Base-by-base conservation (phyloP, 2,113 vertebrate genomes). In the Corythaeola cristata region DNA sequence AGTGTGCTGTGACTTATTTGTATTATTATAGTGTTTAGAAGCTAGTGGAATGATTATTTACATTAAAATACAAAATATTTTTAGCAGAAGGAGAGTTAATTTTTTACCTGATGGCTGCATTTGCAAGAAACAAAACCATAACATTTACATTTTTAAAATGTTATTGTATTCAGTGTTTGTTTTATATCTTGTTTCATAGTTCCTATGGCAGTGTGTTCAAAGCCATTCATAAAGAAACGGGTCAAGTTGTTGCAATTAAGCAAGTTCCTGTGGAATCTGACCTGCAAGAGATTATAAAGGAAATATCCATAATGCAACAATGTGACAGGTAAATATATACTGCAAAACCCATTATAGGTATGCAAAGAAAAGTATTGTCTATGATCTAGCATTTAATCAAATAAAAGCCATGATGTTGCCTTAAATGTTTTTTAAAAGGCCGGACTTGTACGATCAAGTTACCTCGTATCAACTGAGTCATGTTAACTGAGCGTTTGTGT, bases 301-400 rank as follows among this genome's bases (percentile, higher is more conserved):
- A 99, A 90, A 99, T 99, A 96, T 99, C 99, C 81, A 99, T 99
- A 88, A 99, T 99, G 99, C 99, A 99, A 89, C 99, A 99, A 28
- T 99, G 99, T 75, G 99, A 99, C 98, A 99, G 99, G 99, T 99
- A 96, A 97, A 74, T 5, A 10, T 45, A 17, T 6, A 5, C 14
- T 59, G 28, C 55, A n/a, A n/a, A 87, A 7, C 56, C 77, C 30
- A 1, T 16, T 20, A 6, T 13, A 0, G 3, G 20, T 8, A 11
- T 22, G 13, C 18, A 37, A 68, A 78, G 79, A 81, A 39, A 88
- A 78, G 15, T 69, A 32, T 85, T 89, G n/a, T 35, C 58, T 91
- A 4, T 92, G 21, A 41, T 60, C 15, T 80, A 86, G 49, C 47
- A 13, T 86, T 87, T 84, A 60, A 53, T 89, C 60, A 67, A 37